These are phyloP conservation scores for Meriones psammophilus DNA, from an alignment of 2,797 vertebrate species.

Conservation along the genomic window DNA sequence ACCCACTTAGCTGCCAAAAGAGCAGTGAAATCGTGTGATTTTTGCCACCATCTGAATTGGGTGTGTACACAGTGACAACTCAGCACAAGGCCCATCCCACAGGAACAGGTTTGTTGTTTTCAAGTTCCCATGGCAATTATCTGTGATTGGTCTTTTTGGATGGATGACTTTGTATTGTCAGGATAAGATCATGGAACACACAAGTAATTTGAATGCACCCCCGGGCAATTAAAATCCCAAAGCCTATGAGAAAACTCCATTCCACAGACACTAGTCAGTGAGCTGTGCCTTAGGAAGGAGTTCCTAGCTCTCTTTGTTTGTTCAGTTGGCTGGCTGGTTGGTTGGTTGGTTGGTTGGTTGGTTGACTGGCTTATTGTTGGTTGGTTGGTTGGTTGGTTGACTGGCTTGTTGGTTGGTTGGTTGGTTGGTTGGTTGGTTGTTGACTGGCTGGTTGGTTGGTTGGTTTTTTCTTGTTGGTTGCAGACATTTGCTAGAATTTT, in stretches of 20 bases:
- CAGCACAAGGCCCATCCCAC: slow-evolving; percentile 34
- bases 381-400: background rate
- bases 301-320: background rate
- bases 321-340: background rate
- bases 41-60: background rate
- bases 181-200: slow-evolving; percentile 77
- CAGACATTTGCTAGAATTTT: background rate
- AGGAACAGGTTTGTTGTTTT: slow-evolving; percentile 44
- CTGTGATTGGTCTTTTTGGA: slow-evolving; percentile 49
- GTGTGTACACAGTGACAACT: slow-evolving; percentile 7
- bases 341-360: background rate
- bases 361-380: background rate
- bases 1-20: slow-evolving; percentile 13
- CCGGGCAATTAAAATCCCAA: slow-evolving; percentile 69
- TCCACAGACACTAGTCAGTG: slow-evolving; percentile 56
- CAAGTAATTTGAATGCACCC: slow-evolving; percentile 75
- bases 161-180: slow-evolving; percentile 56
- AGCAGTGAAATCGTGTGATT: background rate
- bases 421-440: background rate
- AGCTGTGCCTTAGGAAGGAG: slow-evolving; percentile 1
- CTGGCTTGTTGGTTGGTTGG: background rate
- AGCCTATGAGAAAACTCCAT: slow-evolving; percentile 44
- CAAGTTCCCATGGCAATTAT: slow-evolving; percentile 73
- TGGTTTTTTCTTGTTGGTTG: too few species aligned
- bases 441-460: too few species aligned